These are phyloP conservation scores for Pangasius mekongensis DNA, from an alignment of 2,797 vertebrate genomes.

Conservation along the genomic window DNA sequence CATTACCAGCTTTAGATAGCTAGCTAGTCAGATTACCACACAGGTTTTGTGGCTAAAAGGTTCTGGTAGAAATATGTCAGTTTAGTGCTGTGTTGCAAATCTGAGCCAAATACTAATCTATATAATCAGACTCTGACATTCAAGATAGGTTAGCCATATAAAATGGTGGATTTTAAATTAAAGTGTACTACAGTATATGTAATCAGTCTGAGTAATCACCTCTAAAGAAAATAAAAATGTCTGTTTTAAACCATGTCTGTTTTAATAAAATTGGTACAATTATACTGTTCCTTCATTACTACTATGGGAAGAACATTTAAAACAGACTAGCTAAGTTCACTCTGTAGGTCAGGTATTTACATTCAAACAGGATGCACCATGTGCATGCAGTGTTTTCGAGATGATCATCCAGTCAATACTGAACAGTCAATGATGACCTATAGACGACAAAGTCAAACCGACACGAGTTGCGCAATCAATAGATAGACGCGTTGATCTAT, in stretches of 20 bases:
- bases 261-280: not conserved
- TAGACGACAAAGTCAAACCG: constrained; percentile 4
- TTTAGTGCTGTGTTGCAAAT: not conserved
- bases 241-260: not conserved
- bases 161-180: not conserved
- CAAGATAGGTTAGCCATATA: not conserved
- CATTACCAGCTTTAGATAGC: not conserved
- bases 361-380: constrained; percentile 36
- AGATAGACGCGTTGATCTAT: not conserved
- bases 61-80: not conserved
- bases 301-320: constrained; percentile 34
- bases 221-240: not conserved
- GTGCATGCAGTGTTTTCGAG: constrained; percentile 45
- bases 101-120: not conserved
- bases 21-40: not conserved
- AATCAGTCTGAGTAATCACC: not conserved
- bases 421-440: constrained; percentile 39
- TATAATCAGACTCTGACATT: not conserved
- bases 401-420: constrained; percentile 52
- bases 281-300: constrained; percentile 1
- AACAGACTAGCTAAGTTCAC: constrained; percentile 40
- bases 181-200: not conserved
- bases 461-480: not conserved
- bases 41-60: not conserved
- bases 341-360: constrained; percentile 34